Evolutionary conservation across 2,888 invertebrate genomes (phyloP).

Genomic region (Diarsia rubi): DNA sequence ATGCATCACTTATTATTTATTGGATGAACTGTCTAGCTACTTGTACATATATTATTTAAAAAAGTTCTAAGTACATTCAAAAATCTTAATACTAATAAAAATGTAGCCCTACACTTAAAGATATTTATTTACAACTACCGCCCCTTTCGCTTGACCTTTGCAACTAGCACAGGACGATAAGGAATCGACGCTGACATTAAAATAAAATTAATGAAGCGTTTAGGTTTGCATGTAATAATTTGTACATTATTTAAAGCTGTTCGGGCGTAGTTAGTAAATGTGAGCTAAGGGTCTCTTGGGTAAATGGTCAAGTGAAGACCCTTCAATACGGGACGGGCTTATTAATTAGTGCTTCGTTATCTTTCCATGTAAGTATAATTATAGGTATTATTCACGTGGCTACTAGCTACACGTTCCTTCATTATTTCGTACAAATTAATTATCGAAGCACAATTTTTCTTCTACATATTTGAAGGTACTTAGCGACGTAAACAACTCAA

Average conservation of each 20-base stretch:
- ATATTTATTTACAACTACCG: slow-evolving; percentile 29
- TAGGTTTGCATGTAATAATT: slow-evolving; percentile 32
- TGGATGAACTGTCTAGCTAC: background rate
- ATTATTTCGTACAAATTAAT: background rate
- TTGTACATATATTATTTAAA: background rate
- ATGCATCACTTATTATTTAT: background rate
- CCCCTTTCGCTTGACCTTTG: slow-evolving; percentile 36
- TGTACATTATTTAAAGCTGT: slow-evolving; percentile 37
- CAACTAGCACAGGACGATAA: slow-evolving; percentile 48
- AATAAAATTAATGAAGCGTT: slow-evolving; percentile 55
- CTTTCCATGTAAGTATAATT: slow-evolving; percentile 6
- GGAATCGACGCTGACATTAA: slow-evolving; percentile 47
- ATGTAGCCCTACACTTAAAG: background rate
- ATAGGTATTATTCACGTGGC: background rate
- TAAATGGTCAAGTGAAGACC: slow-evolving; percentile 21
- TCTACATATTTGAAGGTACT: background rate
- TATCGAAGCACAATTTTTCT: background rate
- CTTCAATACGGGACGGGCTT: slow-evolving; percentile 30
- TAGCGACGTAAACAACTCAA: background rate
- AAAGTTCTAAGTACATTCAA: background rate
- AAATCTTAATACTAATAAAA: background rate
- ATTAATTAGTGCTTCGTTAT: slow-evolving; percentile 35
- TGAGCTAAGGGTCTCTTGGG: slow-evolving; percentile 19
- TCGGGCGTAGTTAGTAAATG: slow-evolving; percentile 11
- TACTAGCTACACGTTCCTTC: background rate